A percentile compares a stretch with the other conserved stretches of the same genome.
These are phyloP conservation scores for Tethea ocularis DNA, from an alignment of 2,888 invertebrate genomes.

Conservation along the genomic window DNA sequence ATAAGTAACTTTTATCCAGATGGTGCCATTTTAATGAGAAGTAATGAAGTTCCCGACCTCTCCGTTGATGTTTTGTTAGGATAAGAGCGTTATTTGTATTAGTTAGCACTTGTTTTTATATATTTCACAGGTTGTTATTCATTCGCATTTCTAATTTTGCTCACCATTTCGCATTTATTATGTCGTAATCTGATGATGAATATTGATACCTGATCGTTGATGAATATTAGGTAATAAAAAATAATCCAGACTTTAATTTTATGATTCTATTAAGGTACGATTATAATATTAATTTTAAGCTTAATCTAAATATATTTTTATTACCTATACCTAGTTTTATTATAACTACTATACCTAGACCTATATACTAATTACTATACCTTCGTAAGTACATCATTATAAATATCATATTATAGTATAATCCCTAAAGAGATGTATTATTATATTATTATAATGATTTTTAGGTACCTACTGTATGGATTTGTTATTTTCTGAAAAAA, in stretches of 20 bases:
- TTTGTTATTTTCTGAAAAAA: not conserved
- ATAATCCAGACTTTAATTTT: not conserved
- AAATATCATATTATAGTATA: no score
- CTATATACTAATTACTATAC: no score
- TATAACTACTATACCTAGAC: no score
- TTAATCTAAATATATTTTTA: no score
- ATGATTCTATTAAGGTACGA: no score
- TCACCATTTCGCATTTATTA: not conserved
- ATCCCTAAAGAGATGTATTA: no score
- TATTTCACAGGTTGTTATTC: slow-evolving; percentile 36
- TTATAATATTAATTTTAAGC: no score
- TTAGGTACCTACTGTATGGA: slow-evolving; percentile 7
- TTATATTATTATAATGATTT: no score
- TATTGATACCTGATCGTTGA: no score
- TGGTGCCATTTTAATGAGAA: slow-evolving; percentile 78
- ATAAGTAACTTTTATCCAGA: slow-evolving; percentile 75
- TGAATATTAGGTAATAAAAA: not conserved
- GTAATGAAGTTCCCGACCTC: slow-evolving; percentile 74
- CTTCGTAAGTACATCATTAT: no score
- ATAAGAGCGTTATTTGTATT: slow-evolving; percentile 78
- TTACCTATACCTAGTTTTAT: no score
- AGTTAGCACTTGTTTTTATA: slow-evolving; percentile 73
- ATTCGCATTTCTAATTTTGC: not conserved
- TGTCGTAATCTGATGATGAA: slow-evolving; percentile 16
- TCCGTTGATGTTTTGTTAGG: slow-evolving; percentile 69